A percentile compares a stretch with the other conserved stretches of the same genome.
Evolutionary conservation across 2,888 invertebrate species (phyloP).

Genomic region (Phasia obesa): DNA sequence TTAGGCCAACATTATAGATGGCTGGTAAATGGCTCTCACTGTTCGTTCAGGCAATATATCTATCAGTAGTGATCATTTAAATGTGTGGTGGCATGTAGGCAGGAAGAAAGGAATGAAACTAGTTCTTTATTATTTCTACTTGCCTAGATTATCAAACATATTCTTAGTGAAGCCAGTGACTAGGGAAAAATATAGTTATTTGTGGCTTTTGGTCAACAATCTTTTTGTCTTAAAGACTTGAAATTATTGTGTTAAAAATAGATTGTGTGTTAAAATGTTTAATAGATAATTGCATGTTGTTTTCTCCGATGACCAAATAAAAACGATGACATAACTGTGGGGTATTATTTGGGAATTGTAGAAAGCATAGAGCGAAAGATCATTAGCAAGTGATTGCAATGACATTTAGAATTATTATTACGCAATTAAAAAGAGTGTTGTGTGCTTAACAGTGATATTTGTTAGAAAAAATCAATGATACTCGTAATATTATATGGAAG

Average conservation of each 20-base stretch:
- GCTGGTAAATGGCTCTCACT: slow-evolving; percentile 34
- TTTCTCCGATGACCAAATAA: background rate
- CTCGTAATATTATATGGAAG: too few relatives aligned
- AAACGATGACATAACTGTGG: slow-evolving; percentile 57
- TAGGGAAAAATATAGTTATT: slow-evolving; percentile 56
- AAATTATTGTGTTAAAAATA: slow-evolving; percentile 55
- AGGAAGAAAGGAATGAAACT: slow-evolving; percentile 7
- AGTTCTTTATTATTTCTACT: slow-evolving; percentile 3
- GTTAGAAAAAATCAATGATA: too few relatives aligned
- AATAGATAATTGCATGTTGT: slow-evolving; percentile 55
- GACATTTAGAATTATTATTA: background rate
- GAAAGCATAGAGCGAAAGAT: background rate
- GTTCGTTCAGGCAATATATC: slow-evolving; percentile 38
- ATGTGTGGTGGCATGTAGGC: slow-evolving; percentile 58
- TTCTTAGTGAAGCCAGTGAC: slow-evolving; percentile 45
- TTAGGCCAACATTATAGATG: slow-evolving; percentile 53
- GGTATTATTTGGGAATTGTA: slow-evolving; percentile 2
- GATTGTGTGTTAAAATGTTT: slow-evolving; percentile 48
- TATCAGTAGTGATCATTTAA: slow-evolving; percentile 58
- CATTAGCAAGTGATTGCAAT: slow-evolving; percentile 3
- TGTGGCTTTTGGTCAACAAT: slow-evolving; percentile 35
- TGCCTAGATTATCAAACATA: slow-evolving; percentile 7
- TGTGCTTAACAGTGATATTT: background rate
- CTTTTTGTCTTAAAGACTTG: slow-evolving; percentile 45
- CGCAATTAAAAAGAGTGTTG: background rate